A percentile compares a stretch with the other conserved stretches of the same genome.
Evolutionary conservation across 2,113 vertebrate species (phyloP).

Genomic region (Mola mola): DNA sequence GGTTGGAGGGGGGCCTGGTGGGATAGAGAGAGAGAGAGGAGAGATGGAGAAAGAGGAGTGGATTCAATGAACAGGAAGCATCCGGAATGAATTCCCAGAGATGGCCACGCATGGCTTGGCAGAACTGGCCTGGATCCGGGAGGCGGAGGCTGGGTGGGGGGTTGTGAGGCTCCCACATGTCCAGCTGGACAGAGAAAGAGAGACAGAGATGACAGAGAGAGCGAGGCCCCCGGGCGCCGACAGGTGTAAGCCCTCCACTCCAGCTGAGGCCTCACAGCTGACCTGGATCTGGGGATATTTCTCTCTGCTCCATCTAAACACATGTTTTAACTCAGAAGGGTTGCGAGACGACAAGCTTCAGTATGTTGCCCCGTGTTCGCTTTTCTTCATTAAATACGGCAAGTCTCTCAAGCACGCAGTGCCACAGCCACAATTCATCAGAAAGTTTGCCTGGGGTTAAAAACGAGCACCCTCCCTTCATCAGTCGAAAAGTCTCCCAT

Average conservation of each 20-base stretch:
- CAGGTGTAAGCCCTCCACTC: conserved; percentile 81
- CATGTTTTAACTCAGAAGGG: conserved; percentile 50
- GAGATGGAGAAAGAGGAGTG: conserved; percentile 37
- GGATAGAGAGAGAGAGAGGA: conserved; percentile 51
- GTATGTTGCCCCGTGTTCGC: conserved; percentile 44
- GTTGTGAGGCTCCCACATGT: conserved; percentile 63
- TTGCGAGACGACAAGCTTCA: conserved; percentile 39
- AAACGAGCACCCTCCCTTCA: conserved; percentile 8
- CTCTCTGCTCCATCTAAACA: conserved; percentile 53
- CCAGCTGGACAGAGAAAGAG: conserved; percentile 69
- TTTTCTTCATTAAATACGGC: conserved; percentile 42
- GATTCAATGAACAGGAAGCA: conserved; percentile 73
- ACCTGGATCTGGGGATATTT: conserved; percentile 76
- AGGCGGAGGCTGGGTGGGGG: conserved; percentile 66
- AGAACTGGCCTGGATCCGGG: conserved; percentile 77
- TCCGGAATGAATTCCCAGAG: conserved; percentile 79
- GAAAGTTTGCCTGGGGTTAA: conserved; percentile 7
- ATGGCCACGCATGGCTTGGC: conserved; percentile 77
- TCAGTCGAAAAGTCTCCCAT: not conserved
- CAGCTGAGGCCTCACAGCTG: conserved; percentile 82
- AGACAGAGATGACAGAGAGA: conserved; percentile 54
- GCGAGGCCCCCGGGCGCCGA: conserved; percentile 74
- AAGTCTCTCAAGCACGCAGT: conserved; percentile 10
- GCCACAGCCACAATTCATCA: conserved; percentile 17
- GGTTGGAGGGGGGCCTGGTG: conserved; percentile 36